phyloP scores from a whole-genome alignment of 2,888 invertebrate species.

The Diaphora mendica region DNA sequence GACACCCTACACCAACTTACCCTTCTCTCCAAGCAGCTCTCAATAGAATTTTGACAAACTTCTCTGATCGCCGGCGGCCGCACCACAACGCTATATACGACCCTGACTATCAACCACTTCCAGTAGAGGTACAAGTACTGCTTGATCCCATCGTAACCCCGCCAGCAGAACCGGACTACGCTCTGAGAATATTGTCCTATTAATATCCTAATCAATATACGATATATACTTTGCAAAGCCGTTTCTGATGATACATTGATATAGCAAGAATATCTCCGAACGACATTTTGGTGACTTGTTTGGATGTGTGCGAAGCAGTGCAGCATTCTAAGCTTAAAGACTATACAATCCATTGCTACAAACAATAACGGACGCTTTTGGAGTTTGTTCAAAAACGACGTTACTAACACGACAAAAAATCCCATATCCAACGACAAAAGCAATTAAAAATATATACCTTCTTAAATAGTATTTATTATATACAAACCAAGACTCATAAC shows the following conservation, averaged over 20 bases:
- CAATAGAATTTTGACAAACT: neutral
- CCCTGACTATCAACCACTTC: slow-evolving; percentile 58
- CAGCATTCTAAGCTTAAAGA: slow-evolving; percentile 47
- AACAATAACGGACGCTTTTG: slow-evolving; percentile 9
- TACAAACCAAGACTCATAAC: neutral
- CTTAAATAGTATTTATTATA: neutral
- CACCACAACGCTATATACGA: slow-evolving; percentile 55
- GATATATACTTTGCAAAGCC: slow-evolving; percentile 13
- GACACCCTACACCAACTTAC: slow-evolving; percentile 33
- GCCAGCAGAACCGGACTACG: slow-evolving; percentile 51
- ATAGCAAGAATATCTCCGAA: slow-evolving; percentile 21
- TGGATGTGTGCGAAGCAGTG: slow-evolving; percentile 31
- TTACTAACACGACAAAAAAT: slow-evolving; percentile 28
- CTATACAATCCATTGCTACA: slow-evolving; percentile 30
- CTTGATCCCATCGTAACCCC: slow-evolving; percentile 62
- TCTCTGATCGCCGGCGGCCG: slow-evolving; percentile 49
- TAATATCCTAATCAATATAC: slow-evolving; percentile 16
- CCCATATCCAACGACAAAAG: slow-evolving; percentile 16
- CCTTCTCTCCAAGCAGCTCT: slow-evolving; percentile 24
- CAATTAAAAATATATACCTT: neutral
- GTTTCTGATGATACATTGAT: slow-evolving; percentile 32
- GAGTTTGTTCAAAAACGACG: slow-evolving; percentile 45
- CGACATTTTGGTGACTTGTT: neutral
- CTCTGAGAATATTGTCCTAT: slow-evolving; percentile 59
- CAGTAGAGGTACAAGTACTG: slow-evolving; percentile 61